A percentile compares a stretch with the other conserved stretches of the same genome.
Conservation (phyloP, 2,113 vertebrate genomes). For the Poecile atricapillus region DNA sequence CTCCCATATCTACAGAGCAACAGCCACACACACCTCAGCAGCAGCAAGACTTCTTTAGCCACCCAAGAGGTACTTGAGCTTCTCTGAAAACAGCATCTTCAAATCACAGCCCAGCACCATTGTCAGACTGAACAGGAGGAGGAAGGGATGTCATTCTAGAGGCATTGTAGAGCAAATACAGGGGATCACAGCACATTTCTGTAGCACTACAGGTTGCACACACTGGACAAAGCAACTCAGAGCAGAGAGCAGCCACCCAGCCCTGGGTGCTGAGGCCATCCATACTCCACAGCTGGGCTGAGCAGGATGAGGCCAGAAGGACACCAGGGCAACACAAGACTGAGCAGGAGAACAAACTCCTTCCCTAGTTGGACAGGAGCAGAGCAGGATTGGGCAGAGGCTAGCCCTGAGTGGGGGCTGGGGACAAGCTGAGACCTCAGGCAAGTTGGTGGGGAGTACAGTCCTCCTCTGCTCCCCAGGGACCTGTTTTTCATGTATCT, state of each 20-base stretch:
- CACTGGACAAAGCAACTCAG: neutral
- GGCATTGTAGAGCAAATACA: neutral
- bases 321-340: neutral
- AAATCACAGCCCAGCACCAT: neutral
- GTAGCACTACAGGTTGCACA: neutral
- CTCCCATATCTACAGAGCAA: neutral
- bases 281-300: neutral
- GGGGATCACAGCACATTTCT: neutral
- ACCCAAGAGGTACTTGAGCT: neutral
- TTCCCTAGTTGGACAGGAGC: neutral
- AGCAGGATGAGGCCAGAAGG: neutral
- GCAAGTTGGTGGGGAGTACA: neutral
- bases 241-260: neutral
- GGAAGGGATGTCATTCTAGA: neutral
- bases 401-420: neutral
- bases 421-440: neutral
- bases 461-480: neutral
- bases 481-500: neutral
- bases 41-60: neutral
- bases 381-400: neutral
- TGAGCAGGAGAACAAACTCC: neutral
- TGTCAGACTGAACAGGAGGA: neutral
- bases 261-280: neutral
- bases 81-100: neutral
- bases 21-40: neutral